phyloP scores from a whole-genome alignment of 2,888 invertebrate species.

The Tenodera sinensis region DNA sequence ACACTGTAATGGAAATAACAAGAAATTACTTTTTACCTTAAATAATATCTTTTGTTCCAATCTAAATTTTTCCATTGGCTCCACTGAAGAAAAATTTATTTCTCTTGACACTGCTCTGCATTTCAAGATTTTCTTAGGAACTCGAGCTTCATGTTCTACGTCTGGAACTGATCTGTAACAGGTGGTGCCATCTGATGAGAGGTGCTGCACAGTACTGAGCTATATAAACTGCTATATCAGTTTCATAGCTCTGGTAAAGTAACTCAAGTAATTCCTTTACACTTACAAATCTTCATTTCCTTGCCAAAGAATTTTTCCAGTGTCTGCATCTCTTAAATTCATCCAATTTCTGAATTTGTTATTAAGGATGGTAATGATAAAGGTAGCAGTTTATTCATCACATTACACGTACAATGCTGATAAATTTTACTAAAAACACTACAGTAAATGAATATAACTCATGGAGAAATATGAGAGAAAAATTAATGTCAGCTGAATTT shows the following conservation, averaged over 20 bases:
- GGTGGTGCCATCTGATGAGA: too few species aligned
- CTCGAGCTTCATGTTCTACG: slow-evolving; percentile 91
- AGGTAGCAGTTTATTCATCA: too few species aligned
- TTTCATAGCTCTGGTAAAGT: too few species aligned
- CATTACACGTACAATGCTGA: too few species aligned
- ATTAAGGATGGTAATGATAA: slow-evolving; percentile 39
- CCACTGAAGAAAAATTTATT: slow-evolving; percentile 86
- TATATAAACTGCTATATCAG: too few species aligned
- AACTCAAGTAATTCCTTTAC: background rate
- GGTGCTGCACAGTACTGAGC: too few species aligned
- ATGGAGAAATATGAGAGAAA: too few species aligned
- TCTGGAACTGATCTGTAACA: slow-evolving; percentile 65
- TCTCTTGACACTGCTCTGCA: slow-evolving; percentile 86
- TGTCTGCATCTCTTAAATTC: slow-evolving; percentile 93
- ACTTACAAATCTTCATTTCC: slow-evolving; percentile 86
- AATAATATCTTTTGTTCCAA: slow-evolving; percentile 76
- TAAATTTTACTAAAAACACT: too few species aligned
- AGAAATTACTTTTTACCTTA: slow-evolving; percentile 43
- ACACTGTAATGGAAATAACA: too few species aligned
- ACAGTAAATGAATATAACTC: too few species aligned
- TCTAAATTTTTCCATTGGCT: slow-evolving; percentile 93
- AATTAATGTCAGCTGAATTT: too few species aligned
- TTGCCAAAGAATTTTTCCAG: slow-evolving; percentile 93
- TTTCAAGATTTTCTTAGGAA: slow-evolving; percentile 94
- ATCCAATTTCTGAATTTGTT: slow-evolving; percentile 79